Evolutionary conservation across 37 sponge, comb jelly and placozoan species (phyloP), one percentile per base, ranked within the genome.

Genomic region (Amphimedon queenslandica): DNA sequence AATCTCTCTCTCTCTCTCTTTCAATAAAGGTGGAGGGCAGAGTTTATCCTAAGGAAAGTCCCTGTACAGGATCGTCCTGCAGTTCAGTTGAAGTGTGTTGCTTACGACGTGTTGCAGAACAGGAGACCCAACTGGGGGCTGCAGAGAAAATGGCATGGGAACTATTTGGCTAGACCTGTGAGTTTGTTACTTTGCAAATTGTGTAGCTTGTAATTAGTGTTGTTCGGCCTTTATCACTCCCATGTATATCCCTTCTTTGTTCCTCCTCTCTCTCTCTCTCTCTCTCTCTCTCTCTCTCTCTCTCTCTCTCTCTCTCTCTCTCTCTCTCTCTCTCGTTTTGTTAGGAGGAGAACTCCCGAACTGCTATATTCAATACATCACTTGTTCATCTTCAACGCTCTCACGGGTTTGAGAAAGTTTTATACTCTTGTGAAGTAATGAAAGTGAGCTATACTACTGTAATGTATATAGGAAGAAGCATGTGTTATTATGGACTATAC

Each of bases 81-180:
- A 73, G 73, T 84, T 0, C 84, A 84, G 73, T 60, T 84, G 37
- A 84, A 84, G 67, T 67, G 76, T 33, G 43, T 77, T 5, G 84
- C 84, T 0, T 84, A 57, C 37, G 84, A 75, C 11, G 84, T 72
- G 20, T 64, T 84, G 32, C 39, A 77, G 21, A 32, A 72, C 23
- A 21, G 69, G 30, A 43, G 84, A 35, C 24, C 55, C 24, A 55
- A 84, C 40, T 84, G 84, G 84, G 84, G 84, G 16, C 43, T 71
- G 71, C 70, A 56, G 57, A 29, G 78, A 1, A 72, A 71, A 36
- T 84, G 84, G 84, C 21, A 29, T 4, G 84, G 84, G 28, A 77
- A 77, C 73, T 84, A 84, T 65, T 71, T 84, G 32, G 27, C 41
- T 18, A 25, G 32, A 39, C 57, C 43, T 36, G 73, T 60, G 27